A percentile compares a stretch with the other conserved stretches of the same genome.
Conservation (phyloP, 1,140 invertebrate genomes). For the Radopholus similis region DNA sequence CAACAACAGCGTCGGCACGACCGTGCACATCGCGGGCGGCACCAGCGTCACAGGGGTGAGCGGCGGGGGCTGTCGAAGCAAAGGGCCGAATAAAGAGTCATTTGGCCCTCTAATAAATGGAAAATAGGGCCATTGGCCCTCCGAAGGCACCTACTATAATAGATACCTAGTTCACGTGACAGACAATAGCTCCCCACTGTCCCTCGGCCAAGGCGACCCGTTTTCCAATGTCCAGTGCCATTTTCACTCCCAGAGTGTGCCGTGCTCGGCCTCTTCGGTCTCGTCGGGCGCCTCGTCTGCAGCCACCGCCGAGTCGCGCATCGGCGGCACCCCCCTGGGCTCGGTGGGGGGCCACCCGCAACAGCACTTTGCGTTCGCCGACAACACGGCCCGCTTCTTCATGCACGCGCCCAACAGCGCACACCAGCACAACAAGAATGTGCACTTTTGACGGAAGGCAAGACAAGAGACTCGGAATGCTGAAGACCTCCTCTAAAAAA, state of each 20-base stretch:
- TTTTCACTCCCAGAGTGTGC: too few relatives aligned
- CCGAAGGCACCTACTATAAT: background rate
- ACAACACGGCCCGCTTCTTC: constrained; percentile 10
- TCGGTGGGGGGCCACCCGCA: background rate
- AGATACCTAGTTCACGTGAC: background rate
- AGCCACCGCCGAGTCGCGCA: background rate
- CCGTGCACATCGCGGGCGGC: too few relatives aligned
- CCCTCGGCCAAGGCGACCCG: background rate
- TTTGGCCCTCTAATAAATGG: background rate
- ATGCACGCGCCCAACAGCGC: background rate
- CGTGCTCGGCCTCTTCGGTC: background rate
- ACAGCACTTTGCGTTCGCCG: background rate
- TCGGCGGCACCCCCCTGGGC: background rate
- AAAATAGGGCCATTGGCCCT: background rate
- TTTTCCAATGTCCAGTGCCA: too few relatives aligned
- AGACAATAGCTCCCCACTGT: background rate
- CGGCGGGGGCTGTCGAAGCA: too few relatives aligned
- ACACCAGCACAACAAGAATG: constrained; percentile 3
- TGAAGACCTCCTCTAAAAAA: too few relatives aligned
- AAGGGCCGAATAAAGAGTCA: too few relatives aligned
- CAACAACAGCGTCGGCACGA: too few relatives aligned
- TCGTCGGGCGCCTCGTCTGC: background rate
- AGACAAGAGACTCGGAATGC: too few relatives aligned
- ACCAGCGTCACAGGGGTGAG: too few relatives aligned
- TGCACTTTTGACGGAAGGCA: constrained; percentile 3